phyloP scores from a whole-genome alignment of 2,113 vertebrate genomes.

The Motacilla alba region DNA sequence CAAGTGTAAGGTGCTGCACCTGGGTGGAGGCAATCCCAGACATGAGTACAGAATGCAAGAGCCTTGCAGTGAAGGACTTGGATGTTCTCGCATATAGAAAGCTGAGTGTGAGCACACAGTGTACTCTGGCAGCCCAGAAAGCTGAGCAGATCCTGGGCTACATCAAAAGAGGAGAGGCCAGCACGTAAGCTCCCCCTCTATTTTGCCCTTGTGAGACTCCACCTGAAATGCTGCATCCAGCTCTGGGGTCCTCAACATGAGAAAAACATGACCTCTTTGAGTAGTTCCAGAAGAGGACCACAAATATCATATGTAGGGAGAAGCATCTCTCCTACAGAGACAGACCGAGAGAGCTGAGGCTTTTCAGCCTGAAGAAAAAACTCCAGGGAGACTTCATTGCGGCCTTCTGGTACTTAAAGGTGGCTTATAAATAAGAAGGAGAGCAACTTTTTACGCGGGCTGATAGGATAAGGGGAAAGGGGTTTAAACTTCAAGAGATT shows the following conservation, averaged over 20 bases:
- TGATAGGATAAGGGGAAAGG: not conserved
- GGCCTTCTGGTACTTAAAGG: not conserved
- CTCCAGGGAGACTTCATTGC: no score
- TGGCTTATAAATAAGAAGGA: not conserved
- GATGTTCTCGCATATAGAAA: rapidly evolving
- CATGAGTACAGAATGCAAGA: not conserved
- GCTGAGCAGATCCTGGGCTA: not conserved
- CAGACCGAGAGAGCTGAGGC: not conserved
- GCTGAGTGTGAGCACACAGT: rapidly evolving
- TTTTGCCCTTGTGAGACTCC: not conserved
- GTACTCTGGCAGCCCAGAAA: not conserved
- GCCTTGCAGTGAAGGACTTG: not conserved
- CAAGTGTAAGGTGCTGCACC: not conserved
- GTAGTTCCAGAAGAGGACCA: not conserved
- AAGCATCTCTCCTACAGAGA: not conserved
- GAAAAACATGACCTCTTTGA: not conserved
- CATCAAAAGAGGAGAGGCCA: not conserved
- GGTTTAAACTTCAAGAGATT: not conserved
- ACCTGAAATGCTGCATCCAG: not conserved
- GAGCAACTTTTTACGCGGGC: not conserved
- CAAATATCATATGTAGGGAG: not conserved
- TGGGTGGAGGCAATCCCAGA: not conserved
- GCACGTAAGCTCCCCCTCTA: not conserved
- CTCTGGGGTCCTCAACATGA: not conserved
- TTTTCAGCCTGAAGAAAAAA: not conserved